A percentile compares a stretch with the other conserved stretches of the same genome.
phyloP scores from a whole-genome alignment of 1,140 invertebrate genomes.

The Sitodiplosis mosellana region DNA sequence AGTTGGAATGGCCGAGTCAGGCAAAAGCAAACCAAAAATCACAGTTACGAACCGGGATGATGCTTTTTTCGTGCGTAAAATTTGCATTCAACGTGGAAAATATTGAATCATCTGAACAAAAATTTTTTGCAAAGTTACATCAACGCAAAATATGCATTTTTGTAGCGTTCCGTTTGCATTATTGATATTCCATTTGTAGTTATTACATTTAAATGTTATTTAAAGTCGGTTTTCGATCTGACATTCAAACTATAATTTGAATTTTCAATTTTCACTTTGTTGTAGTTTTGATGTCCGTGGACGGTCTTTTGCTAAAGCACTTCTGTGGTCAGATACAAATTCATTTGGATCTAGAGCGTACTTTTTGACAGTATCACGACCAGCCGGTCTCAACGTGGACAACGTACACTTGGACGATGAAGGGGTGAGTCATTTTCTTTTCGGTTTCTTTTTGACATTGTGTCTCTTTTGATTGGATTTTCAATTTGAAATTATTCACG shows the following conservation, averaged over 20 bases:
- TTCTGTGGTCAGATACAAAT: conserved; percentile 58
- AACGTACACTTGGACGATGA: conserved; percentile 66
- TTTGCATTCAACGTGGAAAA: too few relatives aligned
- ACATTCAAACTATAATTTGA: neutral
- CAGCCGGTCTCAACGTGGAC: conserved; percentile 60
- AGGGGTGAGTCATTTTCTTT: conserved; percentile 32
- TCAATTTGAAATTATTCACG: too few relatives aligned
- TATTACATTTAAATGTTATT: neutral
- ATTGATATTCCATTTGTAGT: neutral
- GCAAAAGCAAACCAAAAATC: too few relatives aligned
- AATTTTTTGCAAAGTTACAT: too few relatives aligned
- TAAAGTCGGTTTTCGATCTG: neutral
- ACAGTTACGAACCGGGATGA: too few relatives aligned
- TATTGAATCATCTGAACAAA: too few relatives aligned
- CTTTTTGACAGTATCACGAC: conserved; percentile 50
- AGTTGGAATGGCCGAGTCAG: too few relatives aligned
- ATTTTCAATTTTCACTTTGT: conserved; percentile 7
- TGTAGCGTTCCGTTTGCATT: too few relatives aligned
- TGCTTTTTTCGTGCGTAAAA: too few relatives aligned
- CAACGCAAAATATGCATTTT: too few relatives aligned
- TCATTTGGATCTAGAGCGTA: conserved; percentile 60
- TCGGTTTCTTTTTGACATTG: neutral
- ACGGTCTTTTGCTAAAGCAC: conserved; percentile 50
- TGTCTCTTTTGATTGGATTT: too few relatives aligned
- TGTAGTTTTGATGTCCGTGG: conserved; percentile 63